Base-by-base conservation (phyloP, 1,140 invertebrate genomes). In the Apis florea region DNA sequence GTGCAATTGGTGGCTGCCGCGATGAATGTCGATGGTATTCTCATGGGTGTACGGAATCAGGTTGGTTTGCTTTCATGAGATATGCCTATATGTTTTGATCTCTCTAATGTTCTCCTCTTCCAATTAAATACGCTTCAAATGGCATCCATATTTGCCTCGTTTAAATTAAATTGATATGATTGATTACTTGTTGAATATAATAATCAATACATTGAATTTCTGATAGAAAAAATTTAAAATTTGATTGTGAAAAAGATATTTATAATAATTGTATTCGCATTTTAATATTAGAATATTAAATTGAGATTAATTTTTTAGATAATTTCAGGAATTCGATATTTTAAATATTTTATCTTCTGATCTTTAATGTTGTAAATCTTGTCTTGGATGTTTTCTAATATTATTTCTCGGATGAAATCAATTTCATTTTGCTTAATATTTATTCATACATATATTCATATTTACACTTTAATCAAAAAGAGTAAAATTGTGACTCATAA, bases 1-100 rank as follows among this genome's bases (percentile, higher is more conserved):
- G 94, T 97, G 74, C 96, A 97, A 91, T 95, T 98, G 79, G 94
- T 97, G 76, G 95, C 96, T 67, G 96, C 97, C 17, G 96, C 97
- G 17, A 95, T 95, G 88, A 96, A 96, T 84, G 96, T 98, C 81
- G 96, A 98, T 82, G 95, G 95, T 40, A 94, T 96, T 83, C 95
- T 97, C 64, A 95, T 95, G 79, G 95, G 95, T 68, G 96, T 97
- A 63, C 95, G 96, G 84, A 97, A 97, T 91, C 96, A 97, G 94
- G 96, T 96, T 92, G n/a, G 79, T 83, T 10, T 15, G 63, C 63
- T 12, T 24, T 8, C 26, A 12, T n/a, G 24, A 68, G 21, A 68
- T 49, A 47, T 13, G 66, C 49, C 40, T 31, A 11, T 66, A 9
- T 64, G 4, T 10, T 19, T 0, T 12, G 31, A n/a, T 24, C 47